Evolutionary conservation across 2,113 vertebrate genomes (phyloP).

Genomic region (Ploceus nigricollis): DNA sequence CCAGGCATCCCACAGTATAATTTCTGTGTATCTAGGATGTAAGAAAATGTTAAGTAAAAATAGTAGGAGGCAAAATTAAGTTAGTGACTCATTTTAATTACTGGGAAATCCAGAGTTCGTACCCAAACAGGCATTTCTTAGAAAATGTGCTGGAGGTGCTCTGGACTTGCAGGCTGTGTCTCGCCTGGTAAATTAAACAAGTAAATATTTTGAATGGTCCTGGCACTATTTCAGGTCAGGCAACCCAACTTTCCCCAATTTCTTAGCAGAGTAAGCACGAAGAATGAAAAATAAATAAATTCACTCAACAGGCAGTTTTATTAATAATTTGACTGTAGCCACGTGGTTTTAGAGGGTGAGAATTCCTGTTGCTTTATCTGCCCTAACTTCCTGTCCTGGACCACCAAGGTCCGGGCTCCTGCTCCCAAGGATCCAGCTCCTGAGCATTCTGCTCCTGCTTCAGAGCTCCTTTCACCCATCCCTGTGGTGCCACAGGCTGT

Average conservation of each 20-base stretch:
- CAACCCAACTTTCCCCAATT: background rate
- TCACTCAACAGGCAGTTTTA: background rate
- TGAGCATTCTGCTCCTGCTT: background rate
- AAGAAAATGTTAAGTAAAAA: constrained; percentile 2
- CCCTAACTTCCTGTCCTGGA: background rate
- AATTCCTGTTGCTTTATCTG: background rate
- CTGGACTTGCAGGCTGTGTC: background rate
- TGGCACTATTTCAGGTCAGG: background rate
- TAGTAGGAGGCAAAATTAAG: background rate
- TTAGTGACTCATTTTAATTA: constrained; percentile 36
- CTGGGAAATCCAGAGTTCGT: background rate
- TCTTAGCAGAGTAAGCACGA: background rate
- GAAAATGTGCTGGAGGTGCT: background rate
- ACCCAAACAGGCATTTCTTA: constrained; percentile 10
- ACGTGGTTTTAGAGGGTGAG: background rate
- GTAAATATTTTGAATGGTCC: background rate
- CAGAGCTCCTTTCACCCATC: background rate
- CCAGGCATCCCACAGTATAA: background rate
- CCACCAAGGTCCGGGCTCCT: rapidly evolving
- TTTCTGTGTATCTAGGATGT: background rate
- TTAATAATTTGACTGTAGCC: background rate
- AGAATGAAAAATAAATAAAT: background rate
- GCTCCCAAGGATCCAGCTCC: rapidly evolving
- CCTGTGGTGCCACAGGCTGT: background rate
- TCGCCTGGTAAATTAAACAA: background rate